phyloP scores from a whole-genome alignment of 2,888 invertebrate species.

The Muschampia plurimacula region DNA sequence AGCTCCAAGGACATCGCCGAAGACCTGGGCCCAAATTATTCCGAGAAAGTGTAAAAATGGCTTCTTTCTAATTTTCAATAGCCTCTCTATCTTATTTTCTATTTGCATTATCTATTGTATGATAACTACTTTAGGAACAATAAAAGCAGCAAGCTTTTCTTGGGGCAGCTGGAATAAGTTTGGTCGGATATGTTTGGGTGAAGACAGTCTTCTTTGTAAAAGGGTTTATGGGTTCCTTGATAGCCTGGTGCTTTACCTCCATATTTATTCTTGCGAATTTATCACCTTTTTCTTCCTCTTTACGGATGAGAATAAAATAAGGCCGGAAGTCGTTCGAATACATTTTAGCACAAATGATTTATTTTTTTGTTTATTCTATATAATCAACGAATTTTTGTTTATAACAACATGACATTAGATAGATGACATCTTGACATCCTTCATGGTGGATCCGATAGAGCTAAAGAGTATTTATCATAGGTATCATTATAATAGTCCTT shows the following conservation, averaged over 20 bases:
- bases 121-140: conserved; percentile 55
- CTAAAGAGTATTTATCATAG: too few relatives aligned
- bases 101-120: conserved; percentile 49
- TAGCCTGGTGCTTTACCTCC: conserved; percentile 68
- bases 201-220: conserved; percentile 65
- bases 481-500: too few relatives aligned
- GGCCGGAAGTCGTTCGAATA: conserved; percentile 73
- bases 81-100: conserved; percentile 15
- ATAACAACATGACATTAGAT: neutral
- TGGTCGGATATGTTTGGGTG: conserved; percentile 75
- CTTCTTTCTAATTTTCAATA: conserved; percentile 48
- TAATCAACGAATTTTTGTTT: neutral
- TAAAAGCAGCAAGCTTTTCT: conserved; percentile 70
- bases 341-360: conserved; percentile 52
- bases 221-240: conserved; percentile 62
- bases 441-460: too few relatives aligned
- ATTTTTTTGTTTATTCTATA: conserved; percentile 19
- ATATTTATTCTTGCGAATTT: conserved; percentile 71
- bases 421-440: too few relatives aligned
- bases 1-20: conserved; percentile 59
- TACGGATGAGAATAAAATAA: conserved; percentile 68
- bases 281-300: conserved; percentile 80
- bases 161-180: conserved; percentile 70
- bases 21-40: conserved; percentile 58
- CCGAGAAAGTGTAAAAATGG: conserved; percentile 58